Evolutionary conservation across 2,888 invertebrate species (phyloP).

Genomic region (Protophormia terraenovae): DNA sequence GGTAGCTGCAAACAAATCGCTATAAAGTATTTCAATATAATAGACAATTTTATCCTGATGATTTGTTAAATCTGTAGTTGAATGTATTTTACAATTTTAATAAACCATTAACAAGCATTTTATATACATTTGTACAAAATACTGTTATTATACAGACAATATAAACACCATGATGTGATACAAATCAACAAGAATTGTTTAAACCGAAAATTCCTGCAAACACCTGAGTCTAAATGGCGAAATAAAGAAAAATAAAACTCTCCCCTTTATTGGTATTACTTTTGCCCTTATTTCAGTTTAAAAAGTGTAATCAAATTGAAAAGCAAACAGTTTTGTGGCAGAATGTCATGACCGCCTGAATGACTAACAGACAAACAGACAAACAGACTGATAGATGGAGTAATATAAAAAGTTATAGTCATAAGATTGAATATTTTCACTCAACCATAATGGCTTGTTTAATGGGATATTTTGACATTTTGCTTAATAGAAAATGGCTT

Average conservation of each 20-base stretch:
- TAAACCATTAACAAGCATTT: slow-evolving; percentile 68
- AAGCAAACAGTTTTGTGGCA: background rate
- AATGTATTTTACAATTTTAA: slow-evolving; percentile 35
- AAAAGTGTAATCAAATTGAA: slow-evolving; percentile 27
- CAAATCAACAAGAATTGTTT: slow-evolving; percentile 65
- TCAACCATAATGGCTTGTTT: slow-evolving; percentile 72
- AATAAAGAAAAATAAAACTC: slow-evolving; percentile 9
- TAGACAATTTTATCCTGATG: slow-evolving; percentile 23
- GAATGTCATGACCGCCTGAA: background rate
- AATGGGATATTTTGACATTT: slow-evolving; percentile 72
- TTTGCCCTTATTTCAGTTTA: background rate
- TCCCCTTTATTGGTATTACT: slow-evolving; percentile 8
- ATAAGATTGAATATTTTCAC: slow-evolving; percentile 65
- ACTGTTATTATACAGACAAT: slow-evolving; percentile 59
- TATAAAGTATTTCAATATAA: slow-evolving; percentile 2
- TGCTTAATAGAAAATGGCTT: slow-evolving; percentile 72
- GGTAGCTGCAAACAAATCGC: too few relatives aligned
- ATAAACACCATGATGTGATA: slow-evolving; percentile 54
- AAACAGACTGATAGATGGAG: background rate
- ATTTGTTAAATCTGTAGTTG: slow-evolving; percentile 48
- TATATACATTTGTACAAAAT: background rate
- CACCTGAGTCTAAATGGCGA: slow-evolving; percentile 60
- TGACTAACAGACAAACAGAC: background rate
- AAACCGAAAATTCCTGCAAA: slow-evolving; percentile 9
- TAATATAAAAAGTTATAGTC: slow-evolving; percentile 12